phyloP scores from a whole-genome alignment of 2,888 invertebrate species.

The Eupithecia vulgata region DNA sequence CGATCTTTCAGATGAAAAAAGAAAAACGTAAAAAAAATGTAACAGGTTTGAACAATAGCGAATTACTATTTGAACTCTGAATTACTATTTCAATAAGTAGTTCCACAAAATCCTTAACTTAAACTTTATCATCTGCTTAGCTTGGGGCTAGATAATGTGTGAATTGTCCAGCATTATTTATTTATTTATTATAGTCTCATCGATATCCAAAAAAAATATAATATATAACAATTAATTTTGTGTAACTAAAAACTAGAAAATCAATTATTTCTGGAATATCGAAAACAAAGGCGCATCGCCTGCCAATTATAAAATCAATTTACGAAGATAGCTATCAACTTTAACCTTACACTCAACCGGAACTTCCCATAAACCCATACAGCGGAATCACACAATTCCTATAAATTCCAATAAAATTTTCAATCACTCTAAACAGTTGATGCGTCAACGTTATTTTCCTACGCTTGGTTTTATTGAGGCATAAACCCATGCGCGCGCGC shows the following conservation, averaged over 20 bases:
- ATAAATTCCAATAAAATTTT: not conserved
- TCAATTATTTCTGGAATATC: not conserved
- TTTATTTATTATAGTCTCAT: not conserved
- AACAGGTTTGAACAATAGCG: no score
- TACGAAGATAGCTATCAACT: not conserved
- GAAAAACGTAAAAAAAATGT: no score
- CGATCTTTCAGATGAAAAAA: not conserved
- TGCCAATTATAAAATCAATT: not conserved
- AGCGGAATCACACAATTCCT: not conserved
- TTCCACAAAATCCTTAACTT: no score
- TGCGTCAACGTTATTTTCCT: conserved; percentile 21
- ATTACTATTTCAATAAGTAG: no score
- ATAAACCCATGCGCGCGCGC: conserved; percentile 21
- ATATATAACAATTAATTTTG: no score
- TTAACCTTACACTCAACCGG: not conserved
- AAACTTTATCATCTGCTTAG: no score
- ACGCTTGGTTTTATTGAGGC: conserved; percentile 33
- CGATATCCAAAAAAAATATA: not conserved
- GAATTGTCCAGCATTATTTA: no score
- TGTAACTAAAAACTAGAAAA: not conserved
- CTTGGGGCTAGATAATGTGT: no score
- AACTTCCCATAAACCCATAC: not conserved
- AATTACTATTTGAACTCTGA: no score
- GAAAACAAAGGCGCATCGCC: not conserved
- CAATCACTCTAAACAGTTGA: conserved; percentile 1